These are phyloP conservation scores for Felis chaus DNA, from an alignment of 2,113 vertebrate species.

Conservation along the genomic window DNA sequence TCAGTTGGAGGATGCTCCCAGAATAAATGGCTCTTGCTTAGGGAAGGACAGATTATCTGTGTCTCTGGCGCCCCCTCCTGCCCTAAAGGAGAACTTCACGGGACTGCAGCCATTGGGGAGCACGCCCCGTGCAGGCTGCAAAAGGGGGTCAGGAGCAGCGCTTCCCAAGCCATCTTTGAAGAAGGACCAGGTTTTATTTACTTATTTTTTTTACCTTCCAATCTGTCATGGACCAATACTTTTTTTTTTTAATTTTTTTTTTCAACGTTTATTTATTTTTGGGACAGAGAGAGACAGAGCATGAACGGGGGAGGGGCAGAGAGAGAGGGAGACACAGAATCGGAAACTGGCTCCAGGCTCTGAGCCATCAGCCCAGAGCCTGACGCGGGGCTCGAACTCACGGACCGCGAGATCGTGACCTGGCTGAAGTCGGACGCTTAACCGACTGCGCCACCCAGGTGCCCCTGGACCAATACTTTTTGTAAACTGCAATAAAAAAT, in stretches of 20 bases:
- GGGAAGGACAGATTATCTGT: neutral
- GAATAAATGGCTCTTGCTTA: rapidly evolving
- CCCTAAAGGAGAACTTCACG: neutral
- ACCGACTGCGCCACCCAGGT: too few relatives aligned
- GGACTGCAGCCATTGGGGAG: neutral
- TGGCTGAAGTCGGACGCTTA: too few relatives aligned
- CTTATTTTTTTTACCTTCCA: neutral
- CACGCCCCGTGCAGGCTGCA: neutral
- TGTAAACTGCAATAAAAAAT: slow-evolving; percentile 21
- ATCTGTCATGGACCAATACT: neutral
- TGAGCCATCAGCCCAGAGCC: too few relatives aligned
- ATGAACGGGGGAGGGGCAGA: too few relatives aligned
- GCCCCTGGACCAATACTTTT: neutral
- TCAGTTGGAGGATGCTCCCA: neutral
- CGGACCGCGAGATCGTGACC: too few relatives aligned
- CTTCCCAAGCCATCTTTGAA: neutral
- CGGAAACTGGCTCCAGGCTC: too few relatives aligned
- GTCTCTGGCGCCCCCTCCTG: slow-evolving; percentile 59
- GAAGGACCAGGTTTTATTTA: neutral
- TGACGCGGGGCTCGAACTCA: too few relatives aligned
- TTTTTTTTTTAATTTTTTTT: neutral
- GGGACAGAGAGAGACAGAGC: too few relatives aligned
- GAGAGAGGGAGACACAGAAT: too few relatives aligned
- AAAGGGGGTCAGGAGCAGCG: neutral
- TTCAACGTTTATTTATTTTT: too few relatives aligned